Evolutionary conservation across 2,797 vertebrate genomes (phyloP).

Genomic region (Anguilla pacifica): DNA sequence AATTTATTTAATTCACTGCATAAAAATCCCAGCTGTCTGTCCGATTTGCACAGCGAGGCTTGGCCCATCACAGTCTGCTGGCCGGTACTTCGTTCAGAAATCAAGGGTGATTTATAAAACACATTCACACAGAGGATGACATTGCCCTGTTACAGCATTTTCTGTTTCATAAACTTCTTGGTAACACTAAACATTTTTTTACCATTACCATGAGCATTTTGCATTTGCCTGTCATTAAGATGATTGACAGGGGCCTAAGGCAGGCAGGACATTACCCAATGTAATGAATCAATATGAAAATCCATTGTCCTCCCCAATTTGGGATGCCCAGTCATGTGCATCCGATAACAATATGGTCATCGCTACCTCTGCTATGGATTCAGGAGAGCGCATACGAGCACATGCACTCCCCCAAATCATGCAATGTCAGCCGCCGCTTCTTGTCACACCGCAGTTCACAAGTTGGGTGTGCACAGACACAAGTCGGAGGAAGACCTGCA

Average conservation of each 20-base stretch:
- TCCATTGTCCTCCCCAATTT: neutral
- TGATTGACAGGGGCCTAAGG: neutral
- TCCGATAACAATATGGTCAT: neutral
- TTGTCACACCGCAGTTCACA: neutral
- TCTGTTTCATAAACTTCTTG: neutral
- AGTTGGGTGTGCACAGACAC: neutral
- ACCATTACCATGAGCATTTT: neutral
- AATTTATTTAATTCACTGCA: slow-evolving; percentile 69
- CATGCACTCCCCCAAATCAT: neutral
- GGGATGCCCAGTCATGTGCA: neutral
- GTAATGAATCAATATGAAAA: neutral
- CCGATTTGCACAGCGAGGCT: neutral
- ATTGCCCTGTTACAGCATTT: neutral
- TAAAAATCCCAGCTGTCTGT: slow-evolving; percentile 45
- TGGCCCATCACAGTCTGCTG: neutral
- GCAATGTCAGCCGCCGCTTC: neutral
- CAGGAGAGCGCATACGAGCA: neutral
- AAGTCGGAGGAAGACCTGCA: neutral
- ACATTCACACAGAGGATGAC: neutral
- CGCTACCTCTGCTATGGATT: neutral
- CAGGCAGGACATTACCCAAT: neutral
- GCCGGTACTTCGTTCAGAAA: neutral
- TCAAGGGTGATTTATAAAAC: neutral
- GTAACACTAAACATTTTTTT: neutral
- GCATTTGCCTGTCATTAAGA: neutral